These are phyloP conservation scores for Amphiprion clarkii DNA, from an alignment of 2,797 vertebrate species.

Conservation along the genomic window DNA sequence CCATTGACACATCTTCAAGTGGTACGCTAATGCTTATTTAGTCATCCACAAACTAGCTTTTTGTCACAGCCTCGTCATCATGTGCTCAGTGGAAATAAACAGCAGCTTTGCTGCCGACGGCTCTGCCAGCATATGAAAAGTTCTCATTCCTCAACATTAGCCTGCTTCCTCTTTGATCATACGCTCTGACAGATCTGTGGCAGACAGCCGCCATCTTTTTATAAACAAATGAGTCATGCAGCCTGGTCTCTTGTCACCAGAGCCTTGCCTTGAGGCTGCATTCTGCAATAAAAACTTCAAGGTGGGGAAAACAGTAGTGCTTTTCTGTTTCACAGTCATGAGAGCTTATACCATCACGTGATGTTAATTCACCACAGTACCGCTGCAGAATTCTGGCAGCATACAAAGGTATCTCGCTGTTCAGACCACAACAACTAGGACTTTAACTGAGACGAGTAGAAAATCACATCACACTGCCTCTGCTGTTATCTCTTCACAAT, in stretches of 20 bases:
- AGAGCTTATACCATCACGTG: slow-evolving; percentile 18
- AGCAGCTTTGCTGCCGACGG: slow-evolving; percentile 45
- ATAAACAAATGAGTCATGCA: slow-evolving; percentile 72
- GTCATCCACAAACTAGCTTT: slow-evolving; percentile 49
- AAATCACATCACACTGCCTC: neutral
- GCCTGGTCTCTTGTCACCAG: slow-evolving; percentile 50
- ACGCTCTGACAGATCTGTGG: slow-evolving; percentile 66
- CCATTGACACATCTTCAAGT: slow-evolving; percentile 51
- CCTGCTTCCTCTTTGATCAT: slow-evolving; percentile 69
- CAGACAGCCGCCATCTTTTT: slow-evolving; percentile 70
- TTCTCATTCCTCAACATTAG: slow-evolving; percentile 63
- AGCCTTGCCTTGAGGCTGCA: slow-evolving; percentile 51
- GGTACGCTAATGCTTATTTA: slow-evolving; percentile 53
- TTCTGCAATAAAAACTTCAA: slow-evolving; percentile 44
- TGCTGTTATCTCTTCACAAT: neutral
- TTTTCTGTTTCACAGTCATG: slow-evolving; percentile 34
- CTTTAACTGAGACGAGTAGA: neutral
- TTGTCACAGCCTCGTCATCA: slow-evolving; percentile 53
- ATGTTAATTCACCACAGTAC: slow-evolving; percentile 13
- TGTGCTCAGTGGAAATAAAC: slow-evolving; percentile 61
- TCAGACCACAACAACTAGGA: neutral
- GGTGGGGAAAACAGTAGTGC: slow-evolving; percentile 27
- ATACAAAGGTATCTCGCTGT: slow-evolving; percentile 15
- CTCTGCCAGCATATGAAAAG: slow-evolving; percentile 48
- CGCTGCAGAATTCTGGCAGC: slow-evolving; percentile 3